These are phyloP conservation scores for Crocuta crocuta DNA, from an alignment of 2,113 vertebrate genomes.

Conservation along the genomic window DNA sequence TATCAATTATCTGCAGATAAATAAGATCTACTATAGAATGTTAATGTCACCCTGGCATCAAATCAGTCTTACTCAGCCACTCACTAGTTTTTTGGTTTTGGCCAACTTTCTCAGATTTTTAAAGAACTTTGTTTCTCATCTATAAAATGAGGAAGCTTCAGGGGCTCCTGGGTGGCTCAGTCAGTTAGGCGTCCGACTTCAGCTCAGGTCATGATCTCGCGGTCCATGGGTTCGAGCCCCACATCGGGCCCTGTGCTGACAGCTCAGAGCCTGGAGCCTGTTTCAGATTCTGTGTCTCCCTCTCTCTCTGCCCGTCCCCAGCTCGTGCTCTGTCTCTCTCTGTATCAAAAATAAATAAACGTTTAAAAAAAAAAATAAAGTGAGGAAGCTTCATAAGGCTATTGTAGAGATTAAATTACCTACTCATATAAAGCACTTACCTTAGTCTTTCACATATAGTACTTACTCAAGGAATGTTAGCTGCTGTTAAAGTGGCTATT, in stretches of 20 bases:
- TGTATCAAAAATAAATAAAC: too few species aligned
- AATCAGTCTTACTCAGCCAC: slow-evolving; percentile 13
- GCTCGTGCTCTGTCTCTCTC: too few species aligned
- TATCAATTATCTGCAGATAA: slow-evolving; percentile 26
- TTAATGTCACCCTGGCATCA: slow-evolving; percentile 12
- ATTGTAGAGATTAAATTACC: neutral
- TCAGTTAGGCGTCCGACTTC: too few species aligned
- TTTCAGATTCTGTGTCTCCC: too few species aligned
- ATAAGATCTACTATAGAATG: neutral
- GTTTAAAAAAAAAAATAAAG: neutral
- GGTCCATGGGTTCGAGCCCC: too few species aligned
- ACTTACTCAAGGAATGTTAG: neutral
- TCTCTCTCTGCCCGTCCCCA: too few species aligned
- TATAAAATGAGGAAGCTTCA: slow-evolving; percentile 25
- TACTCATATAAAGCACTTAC: neutral
- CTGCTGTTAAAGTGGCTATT: neutral
- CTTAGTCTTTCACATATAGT: neutral
- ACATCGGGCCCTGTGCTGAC: too few species aligned
- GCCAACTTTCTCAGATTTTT: slow-evolving; percentile 22
- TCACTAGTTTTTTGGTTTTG: slow-evolving; percentile 18
- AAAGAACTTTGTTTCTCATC: neutral
- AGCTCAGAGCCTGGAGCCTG: too few species aligned
- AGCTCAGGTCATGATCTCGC: too few species aligned
- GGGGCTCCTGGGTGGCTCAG: too few species aligned
- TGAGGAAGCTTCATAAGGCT: neutral